Evolutionary conservation across 2,113 vertebrate genomes (phyloP).

Genomic region (Limnothrissa miodon): DNA sequence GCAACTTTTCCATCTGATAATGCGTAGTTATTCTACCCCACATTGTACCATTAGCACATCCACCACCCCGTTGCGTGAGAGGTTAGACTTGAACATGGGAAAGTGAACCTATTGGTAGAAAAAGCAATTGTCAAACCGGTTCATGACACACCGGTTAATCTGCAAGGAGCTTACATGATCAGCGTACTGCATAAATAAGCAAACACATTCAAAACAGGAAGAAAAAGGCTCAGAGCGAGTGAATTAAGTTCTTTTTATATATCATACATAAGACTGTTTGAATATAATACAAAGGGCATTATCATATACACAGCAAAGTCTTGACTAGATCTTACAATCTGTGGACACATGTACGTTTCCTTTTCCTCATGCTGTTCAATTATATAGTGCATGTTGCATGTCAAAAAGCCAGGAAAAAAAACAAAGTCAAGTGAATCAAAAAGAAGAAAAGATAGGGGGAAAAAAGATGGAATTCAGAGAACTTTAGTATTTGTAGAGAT

Average conservation of each 20-base stretch:
- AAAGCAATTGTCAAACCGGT: not conserved
- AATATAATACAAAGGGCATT: conserved; percentile 99
- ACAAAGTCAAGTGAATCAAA: conserved; percentile 85
- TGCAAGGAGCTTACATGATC: not conserved
- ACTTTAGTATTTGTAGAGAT: conserved; percentile 70
- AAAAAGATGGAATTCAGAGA: conserved; percentile 69
- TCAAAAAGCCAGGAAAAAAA: conserved; percentile 61
- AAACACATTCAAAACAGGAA: conserved; percentile 43
- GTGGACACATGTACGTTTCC: conserved; percentile 89
- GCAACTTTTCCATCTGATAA: not conserved
- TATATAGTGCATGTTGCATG: conserved; percentile 99
- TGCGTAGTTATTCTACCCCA: not conserved
- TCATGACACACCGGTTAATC: not conserved
- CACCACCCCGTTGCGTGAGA: not conserved
- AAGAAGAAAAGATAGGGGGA: conserved; percentile 76
- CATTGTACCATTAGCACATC: not conserved
- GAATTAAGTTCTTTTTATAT: conserved; percentile 99
- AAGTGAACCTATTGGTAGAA: not conserved
- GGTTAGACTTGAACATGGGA: not conserved
- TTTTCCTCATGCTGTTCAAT: conserved; percentile 98
- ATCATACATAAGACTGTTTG: conserved; percentile 99
- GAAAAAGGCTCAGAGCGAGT: conserved; percentile 92
- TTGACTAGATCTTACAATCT: conserved; percentile 99
- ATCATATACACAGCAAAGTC: conserved; percentile 99
- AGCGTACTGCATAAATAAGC: not conserved